Conservation (phyloP, 2,113 vertebrate species). For the Hystrix brachyura region DNA sequence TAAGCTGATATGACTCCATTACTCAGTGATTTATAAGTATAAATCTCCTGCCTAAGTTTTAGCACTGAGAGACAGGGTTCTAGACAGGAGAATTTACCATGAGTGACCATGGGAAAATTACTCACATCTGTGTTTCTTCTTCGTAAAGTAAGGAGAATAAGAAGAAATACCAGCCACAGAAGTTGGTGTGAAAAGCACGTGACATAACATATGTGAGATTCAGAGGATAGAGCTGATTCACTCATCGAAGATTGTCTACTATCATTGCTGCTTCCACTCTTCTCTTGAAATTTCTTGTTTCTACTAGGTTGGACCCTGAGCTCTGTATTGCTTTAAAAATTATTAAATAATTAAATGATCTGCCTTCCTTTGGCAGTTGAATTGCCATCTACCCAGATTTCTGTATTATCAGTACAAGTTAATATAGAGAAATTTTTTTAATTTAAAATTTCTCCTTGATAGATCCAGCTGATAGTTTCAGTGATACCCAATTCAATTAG, state of each 20-base stretch:
- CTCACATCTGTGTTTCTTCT: not conserved
- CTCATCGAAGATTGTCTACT: not conserved
- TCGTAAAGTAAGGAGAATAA: not conserved
- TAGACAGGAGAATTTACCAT: not conserved
- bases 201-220: not conserved
- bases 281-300: constrained; percentile 19
- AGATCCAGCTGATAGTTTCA: constrained; percentile 16
- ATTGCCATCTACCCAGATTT: not conserved
- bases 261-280: not conserved
- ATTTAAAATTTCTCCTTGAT: constrained; percentile 13
- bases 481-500: not conserved
- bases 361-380: not conserved
- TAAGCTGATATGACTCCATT: not conserved
- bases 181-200: not conserved
- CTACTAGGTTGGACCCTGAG: not conserved
- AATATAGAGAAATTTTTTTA: not conserved
- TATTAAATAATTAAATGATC: constrained; percentile 19
- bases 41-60: not conserved
- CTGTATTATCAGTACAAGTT: not conserved
- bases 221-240: not conserved
- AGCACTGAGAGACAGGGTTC: not conserved
- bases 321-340: not conserved
- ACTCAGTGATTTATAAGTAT: not conserved
- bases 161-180: not conserved
- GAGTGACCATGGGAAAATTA: not conserved